A percentile compares a stretch with the other conserved stretches of the same genome.
These are phyloP conservation scores for Oriolus oriolus DNA, from an alignment of 2,113 vertebrate genomes.

Conservation along the genomic window DNA sequence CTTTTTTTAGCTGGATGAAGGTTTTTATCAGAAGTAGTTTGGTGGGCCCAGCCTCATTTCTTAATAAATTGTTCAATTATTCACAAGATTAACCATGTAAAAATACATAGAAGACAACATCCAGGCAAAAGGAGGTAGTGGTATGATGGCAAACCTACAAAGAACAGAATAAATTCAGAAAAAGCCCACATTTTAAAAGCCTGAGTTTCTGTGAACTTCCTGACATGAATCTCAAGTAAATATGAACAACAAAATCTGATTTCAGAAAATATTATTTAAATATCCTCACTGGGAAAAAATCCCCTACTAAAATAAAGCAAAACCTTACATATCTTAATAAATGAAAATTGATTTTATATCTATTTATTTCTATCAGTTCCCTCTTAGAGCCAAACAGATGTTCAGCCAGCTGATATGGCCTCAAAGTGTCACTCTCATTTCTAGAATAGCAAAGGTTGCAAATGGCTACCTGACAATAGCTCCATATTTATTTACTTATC, in stretches of 20 bases:
- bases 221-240: not conserved
- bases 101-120: not conserved
- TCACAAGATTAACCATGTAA: not conserved
- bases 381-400: not conserved
- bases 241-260: not conserved
- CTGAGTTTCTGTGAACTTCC: not conserved
- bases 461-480: not conserved
- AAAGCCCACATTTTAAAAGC: not conserved
- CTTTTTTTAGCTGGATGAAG: not conserved
- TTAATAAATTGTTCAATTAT: not conserved
- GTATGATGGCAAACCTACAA: not conserved
- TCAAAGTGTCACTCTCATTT: not conserved
- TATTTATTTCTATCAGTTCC: not conserved
- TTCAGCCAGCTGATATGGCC: not conserved
- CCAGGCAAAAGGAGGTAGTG: not conserved
- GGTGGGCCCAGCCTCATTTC: not conserved
- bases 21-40: not conserved
- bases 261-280: not conserved
- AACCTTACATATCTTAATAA: not conserved
- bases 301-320: fast-evolving
- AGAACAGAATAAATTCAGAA: not conserved
- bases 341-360: not conserved
- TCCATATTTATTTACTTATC: not conserved
- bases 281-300: not conserved
- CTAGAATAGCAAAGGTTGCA: not conserved